phyloP scores from a whole-genome alignment of 2,888 invertebrate genomes.

The Tenthredo scrophulariae region DNA sequence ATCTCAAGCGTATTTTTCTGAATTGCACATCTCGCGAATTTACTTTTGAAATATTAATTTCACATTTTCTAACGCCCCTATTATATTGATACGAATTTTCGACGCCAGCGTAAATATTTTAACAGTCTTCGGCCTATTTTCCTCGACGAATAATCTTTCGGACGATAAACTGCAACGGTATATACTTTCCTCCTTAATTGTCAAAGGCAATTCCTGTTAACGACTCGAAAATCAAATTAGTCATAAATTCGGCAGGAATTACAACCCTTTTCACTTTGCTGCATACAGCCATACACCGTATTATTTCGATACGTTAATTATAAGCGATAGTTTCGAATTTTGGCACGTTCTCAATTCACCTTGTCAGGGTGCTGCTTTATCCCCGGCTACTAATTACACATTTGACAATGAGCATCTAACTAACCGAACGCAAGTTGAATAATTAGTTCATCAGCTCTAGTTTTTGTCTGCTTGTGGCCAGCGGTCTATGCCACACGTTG shows the following conservation, averaged over 20 bases:
- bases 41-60: not conserved
- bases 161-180: not conserved
- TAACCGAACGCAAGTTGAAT: not conserved
- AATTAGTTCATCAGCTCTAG: not conserved
- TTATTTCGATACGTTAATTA: not conserved
- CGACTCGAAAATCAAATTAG: not conserved
- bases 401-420: not conserved
- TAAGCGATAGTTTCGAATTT: not conserved
- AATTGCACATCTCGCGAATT: not conserved
- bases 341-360: slow-evolving; percentile 4
- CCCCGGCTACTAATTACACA: not conserved
- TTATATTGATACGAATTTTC: not conserved
- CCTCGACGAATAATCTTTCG: not conserved
- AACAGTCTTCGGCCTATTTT: not conserved
- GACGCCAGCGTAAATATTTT: not conserved
- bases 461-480: not conserved
- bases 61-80: not conserved
- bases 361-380: not conserved
- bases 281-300: not conserved
- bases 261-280: not conserved
- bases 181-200: not conserved
- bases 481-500: not conserved
- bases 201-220: not conserved
- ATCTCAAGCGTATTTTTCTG: not conserved
- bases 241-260: not conserved